These are phyloP conservation scores for Crambe crambe DNA, from an alignment of 37 sponge, comb jelly and placozoan genomes.

Conservation along the genomic window DNA sequence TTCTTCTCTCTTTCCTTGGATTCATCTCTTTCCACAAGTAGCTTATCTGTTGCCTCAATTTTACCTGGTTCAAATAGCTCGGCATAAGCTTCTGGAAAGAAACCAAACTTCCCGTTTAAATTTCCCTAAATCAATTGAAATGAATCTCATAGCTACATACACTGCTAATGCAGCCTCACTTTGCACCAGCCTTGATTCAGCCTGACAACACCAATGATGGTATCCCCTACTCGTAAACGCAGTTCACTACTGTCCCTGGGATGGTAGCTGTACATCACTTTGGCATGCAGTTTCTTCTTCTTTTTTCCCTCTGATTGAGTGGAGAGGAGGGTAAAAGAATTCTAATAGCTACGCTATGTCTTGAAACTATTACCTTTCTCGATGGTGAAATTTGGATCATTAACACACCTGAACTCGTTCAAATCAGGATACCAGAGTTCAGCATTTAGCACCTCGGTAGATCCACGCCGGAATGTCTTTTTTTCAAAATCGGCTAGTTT, in stretches of 20 bases:
- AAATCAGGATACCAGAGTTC: slow-evolving; percentile 15
- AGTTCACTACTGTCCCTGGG: slow-evolving; percentile 20
- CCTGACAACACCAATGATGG: slow-evolving; percentile 12
- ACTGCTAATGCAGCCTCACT: neutral
- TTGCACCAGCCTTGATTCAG: slow-evolving; percentile 43
- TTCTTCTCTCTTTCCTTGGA: neutral
- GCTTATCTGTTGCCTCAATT: too few species aligned
- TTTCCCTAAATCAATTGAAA: slow-evolving; percentile 4
- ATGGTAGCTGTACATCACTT: slow-evolving; percentile 33
- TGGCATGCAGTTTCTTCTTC: slow-evolving; percentile 11
- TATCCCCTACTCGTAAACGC: slow-evolving; percentile 5
- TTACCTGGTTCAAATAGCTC: slow-evolving; percentile 10
- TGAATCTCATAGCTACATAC: neutral
- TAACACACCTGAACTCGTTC: slow-evolving; percentile 3
- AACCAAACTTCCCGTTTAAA: slow-evolving; percentile 17
- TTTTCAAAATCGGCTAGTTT: slow-evolving; percentile 6
- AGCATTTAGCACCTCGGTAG: slow-evolving; percentile 10
- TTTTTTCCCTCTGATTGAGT: neutral
- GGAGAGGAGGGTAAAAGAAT: too few species aligned
- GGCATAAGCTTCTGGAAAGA: slow-evolving; percentile 22
- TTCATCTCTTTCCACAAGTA: neutral
- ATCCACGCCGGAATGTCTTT: neutral
- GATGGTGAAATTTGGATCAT: neutral
- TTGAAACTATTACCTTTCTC: slow-evolving; percentile 14
- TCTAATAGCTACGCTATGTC: too few species aligned